Percentiles rank a stretch among this genome's conserved stretches.
Evolutionary conservation across 1,140 invertebrate species (phyloP).

Genomic region (Ridgeia piscesae): DNA sequence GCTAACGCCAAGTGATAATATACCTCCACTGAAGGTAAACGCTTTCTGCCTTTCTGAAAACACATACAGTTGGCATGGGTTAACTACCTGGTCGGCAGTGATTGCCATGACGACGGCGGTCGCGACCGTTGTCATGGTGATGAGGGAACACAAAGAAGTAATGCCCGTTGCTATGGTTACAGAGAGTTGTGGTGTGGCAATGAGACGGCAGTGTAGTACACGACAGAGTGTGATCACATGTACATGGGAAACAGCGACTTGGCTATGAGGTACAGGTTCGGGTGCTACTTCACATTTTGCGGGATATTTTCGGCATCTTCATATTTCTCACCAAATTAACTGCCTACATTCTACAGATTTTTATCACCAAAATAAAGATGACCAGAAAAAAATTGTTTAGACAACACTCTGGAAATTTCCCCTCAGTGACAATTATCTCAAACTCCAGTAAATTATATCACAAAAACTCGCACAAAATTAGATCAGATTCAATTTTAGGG

Average conservation of each 20-base stretch:
- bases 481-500: background rate
- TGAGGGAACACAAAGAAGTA: background rate
- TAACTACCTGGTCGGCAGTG: too few species aligned
- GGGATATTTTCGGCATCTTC: background rate
- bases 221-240: background rate
- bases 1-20: conserved; percentile 18
- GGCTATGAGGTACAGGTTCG: background rate
- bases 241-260: background rate
- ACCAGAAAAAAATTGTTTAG: background rate
- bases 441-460: background rate
- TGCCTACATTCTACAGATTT: background rate
- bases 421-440: background rate
- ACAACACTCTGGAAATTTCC: background rate
- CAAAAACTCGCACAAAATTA: background rate
- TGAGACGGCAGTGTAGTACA: background rate
- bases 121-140: background rate
- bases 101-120: background rate
- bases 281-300: background rate
- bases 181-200: background rate
- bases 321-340: background rate
- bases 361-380: background rate
- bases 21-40: conserved; percentile 4
- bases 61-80: background rate
- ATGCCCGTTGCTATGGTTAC: background rate
- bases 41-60: conserved; percentile 5